Percentiles rank a stretch among this genome's conserved stretches.
phyloP scores from a whole-genome alignment of 2,797 vertebrate species.

The Saxicola maurus region DNA sequence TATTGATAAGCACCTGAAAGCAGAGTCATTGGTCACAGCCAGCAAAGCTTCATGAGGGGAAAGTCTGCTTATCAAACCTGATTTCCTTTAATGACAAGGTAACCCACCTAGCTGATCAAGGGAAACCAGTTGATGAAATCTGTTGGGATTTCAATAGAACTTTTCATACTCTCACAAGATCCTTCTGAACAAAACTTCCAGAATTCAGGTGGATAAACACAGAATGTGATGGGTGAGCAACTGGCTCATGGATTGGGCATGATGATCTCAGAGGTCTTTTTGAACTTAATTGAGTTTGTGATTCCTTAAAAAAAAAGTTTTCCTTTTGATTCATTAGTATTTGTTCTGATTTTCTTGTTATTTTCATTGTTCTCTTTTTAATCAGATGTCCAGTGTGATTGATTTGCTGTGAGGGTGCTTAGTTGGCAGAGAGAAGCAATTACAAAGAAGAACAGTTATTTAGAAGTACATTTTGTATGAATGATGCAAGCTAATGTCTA shows the following conservation, averaged over 20 bases:
- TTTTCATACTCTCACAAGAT: not conserved
- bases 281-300: too few species aligned
- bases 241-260: rapidly evolving
- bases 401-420: not conserved
- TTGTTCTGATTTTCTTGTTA: not conserved
- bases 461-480: not conserved
- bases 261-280: not conserved
- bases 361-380: not conserved
- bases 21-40: too few species aligned
- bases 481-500: not conserved
- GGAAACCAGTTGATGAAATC: not conserved
- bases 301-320: rapidly evolving
- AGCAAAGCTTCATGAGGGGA: too few species aligned
- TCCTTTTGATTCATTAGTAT: not conserved
- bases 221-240: not conserved
- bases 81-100: not conserved
- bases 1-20: too few species aligned
- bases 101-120: not conserved
- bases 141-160: not conserved
- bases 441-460: not conserved
- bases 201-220: not conserved
- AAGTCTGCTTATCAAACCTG: not conserved
- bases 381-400: not conserved
- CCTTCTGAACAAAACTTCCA: not conserved
- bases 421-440: not conserved